Percentiles rank a stretch among this genome's conserved stretches.
Evolutionary conservation across 2,888 invertebrate species (phyloP).

Genomic region (Magallana nippona): DNA sequence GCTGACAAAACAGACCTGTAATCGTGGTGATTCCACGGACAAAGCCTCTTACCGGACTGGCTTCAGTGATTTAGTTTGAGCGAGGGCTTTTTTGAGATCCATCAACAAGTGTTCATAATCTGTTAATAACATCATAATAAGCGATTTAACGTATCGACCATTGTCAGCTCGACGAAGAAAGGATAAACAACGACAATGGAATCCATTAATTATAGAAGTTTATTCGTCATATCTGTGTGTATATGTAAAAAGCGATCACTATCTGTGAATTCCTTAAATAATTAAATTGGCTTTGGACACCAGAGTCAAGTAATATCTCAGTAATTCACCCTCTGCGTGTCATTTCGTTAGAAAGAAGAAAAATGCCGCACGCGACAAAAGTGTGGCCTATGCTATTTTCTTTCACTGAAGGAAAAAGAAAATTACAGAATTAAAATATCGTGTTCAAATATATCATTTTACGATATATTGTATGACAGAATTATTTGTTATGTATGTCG

Average conservation of each 20-base stretch:
- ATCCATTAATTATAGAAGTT: not conserved
- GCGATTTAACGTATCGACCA: not conserved
- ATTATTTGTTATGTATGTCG: not conserved
- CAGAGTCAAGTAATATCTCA: not conserved
- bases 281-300: not conserved
- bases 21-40: no score
- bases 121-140: not conserved
- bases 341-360: not conserved
- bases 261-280: not conserved
- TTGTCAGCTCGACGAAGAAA: not conserved
- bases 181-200: not conserved
- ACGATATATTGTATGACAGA: conserved; percentile 14
- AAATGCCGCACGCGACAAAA: not conserved
- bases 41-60: no score
- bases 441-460: conserved; percentile 15
- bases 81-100: not conserved
- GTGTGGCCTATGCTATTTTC: not conserved
- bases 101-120: conserved; percentile 7
- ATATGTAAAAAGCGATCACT: no score
- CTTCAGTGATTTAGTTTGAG: no score
- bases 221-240: no score
- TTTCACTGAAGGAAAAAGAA: not conserved
- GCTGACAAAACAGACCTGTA: no score
- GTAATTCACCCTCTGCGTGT: conserved; percentile 14
- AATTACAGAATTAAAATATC: conserved; percentile 18